Evolutionary conservation across 2,888 invertebrate genomes (phyloP), one percentile per base, ranked within the genome.

Genomic region (Agonopterix subpropinquella): DNA sequence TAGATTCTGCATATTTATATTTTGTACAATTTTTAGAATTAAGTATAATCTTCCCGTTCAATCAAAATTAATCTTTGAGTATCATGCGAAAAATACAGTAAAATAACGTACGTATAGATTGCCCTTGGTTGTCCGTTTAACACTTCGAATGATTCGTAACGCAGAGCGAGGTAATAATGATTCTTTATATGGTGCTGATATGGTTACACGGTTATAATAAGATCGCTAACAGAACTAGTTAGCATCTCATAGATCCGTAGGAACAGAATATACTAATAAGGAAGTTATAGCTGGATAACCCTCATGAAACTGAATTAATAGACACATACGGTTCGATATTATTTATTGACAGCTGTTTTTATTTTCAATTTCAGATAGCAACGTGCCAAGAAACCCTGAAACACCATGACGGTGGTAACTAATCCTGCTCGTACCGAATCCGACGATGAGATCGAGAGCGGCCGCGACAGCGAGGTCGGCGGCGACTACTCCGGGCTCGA

Each of bases 371-470:
- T 45, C 80, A 82, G 83, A 63, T 73, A 62, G 1, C 11, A 28
- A 28, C 10, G 68, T 56, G 57, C 57, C 51, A 58, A 49, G 18
- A 11, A 10, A 15, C 4, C n/a, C 52, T 49, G 35, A 53, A 50
- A 45, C 46, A 48, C 53, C 56, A 89, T 89, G 89, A 89, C 89
- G 53, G 77, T 89, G 53, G 88, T 89, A 41, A 86, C 83, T 11
- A 88, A 89, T 53, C 89, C 89, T 28, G 80, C 78, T 11, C 68
- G 82, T 54, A 59, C 77, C 54, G 62, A 70, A 59, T 64, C 72
- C 11, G 80, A 79, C 11, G 77, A 76, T 39, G 83, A 85, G 48
- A 70, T 76, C 44, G 74, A 76, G 53, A 64, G 67, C 15, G 47
- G 57, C 4, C 54, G 63, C 44, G 56, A 61, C 47, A 60, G 61